Conservation (phyloP, 2,888 invertebrate genomes). For the Gastrophysa polygoni region DNA sequence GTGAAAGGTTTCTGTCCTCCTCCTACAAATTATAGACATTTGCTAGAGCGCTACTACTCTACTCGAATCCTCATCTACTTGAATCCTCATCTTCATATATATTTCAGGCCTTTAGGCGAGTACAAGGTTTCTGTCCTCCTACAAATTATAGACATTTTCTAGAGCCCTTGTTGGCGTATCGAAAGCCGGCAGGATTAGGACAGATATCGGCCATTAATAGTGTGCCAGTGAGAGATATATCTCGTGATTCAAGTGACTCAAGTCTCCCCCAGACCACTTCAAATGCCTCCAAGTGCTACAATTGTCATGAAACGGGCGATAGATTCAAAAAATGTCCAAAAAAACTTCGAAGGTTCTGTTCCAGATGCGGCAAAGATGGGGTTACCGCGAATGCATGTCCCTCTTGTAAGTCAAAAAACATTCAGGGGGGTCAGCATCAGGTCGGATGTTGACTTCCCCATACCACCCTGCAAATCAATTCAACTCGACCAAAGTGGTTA, state of each 20-base stretch:
- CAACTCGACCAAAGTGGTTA: background rate
- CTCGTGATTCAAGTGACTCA: background rate
- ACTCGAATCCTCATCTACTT: too few species aligned
- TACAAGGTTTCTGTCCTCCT: too few species aligned
- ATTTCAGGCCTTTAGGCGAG: too few species aligned
- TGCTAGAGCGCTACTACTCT: too few species aligned
- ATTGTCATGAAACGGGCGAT: background rate
- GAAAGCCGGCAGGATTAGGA: background rate
- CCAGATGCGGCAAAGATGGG: background rate
- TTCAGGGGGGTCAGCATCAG: background rate
- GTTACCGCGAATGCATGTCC: background rate
- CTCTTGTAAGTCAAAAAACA: conserved; percentile 1
- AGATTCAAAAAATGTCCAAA: conserved; percentile 1
- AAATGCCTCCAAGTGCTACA: background rate
- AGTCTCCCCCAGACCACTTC: background rate
- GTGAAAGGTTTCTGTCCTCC: conserved; percentile 13
- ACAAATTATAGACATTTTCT: too few species aligned
- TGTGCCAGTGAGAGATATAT: background rate
- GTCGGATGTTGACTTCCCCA: background rate
- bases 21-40: background rate
- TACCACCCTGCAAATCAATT: background rate
- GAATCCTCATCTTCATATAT: too few species aligned
- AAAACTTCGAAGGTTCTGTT: background rate
- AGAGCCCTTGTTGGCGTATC: background rate
- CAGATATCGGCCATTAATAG: background rate